A percentile compares a stretch with the other conserved stretches of the same genome.
Evolutionary conservation across 1,140 invertebrate species (phyloP).

Genomic region (Aphaenogaster rudis): DNA sequence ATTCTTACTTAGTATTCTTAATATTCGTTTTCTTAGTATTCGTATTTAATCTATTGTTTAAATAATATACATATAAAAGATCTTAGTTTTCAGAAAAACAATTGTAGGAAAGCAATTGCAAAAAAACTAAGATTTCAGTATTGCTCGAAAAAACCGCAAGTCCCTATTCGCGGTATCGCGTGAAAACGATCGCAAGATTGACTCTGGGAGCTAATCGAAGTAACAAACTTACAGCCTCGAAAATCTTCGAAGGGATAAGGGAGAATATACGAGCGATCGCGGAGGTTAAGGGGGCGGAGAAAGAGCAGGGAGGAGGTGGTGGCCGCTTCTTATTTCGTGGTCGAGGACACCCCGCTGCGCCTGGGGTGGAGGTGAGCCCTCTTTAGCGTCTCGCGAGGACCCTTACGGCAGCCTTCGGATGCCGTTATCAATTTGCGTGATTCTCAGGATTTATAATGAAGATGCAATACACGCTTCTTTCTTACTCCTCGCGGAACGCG

Average conservation of each 20-base stretch:
- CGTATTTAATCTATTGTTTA: not conserved
- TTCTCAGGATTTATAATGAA: slow-evolving; percentile 80
- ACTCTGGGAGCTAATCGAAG: slow-evolving; percentile 15
- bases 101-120: not conserved
- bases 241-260: slow-evolving; percentile 48
- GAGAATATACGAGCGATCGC: slow-evolving; percentile 44
- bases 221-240: slow-evolving; percentile 14
- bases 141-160: not conserved
- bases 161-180: not conserved
- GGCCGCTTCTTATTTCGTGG: slow-evolving; percentile 74
- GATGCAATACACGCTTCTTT: slow-evolving; percentile 69
- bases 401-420: slow-evolving; percentile 77
- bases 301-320: slow-evolving; percentile 46
- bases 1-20: too few species aligned
- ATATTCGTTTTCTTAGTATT: too few species aligned
- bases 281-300: slow-evolving; percentile 28
- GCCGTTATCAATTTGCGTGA: slow-evolving; percentile 82
- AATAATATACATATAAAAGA: not conserved
- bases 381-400: slow-evolving; percentile 70
- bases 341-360: slow-evolving; percentile 71
- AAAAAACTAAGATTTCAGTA: not conserved
- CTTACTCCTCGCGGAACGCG: not conserved
- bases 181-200: slow-evolving; percentile 19
- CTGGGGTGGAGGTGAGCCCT: slow-evolving; percentile 72
- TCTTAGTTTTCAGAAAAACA: not conserved